Conservation (phyloP, 2,113 vertebrate genomes). For the Typhlomys cinereus region DNA sequence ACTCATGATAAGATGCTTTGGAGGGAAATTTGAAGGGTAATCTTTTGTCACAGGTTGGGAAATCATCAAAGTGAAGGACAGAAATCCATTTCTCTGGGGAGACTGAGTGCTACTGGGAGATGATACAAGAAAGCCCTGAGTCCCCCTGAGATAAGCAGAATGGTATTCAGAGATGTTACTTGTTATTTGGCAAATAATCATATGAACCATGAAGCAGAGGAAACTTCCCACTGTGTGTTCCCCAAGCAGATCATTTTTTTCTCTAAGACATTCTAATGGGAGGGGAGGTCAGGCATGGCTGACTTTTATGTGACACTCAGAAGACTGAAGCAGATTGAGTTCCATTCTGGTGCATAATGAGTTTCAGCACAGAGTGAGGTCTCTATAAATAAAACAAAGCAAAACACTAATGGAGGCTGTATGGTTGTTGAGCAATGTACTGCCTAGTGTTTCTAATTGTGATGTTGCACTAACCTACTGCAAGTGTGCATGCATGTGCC, state of each 20-base stretch:
- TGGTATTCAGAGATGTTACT: accelerated
- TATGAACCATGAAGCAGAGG: background rate
- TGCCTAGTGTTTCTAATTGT: background rate
- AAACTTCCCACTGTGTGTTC: background rate
- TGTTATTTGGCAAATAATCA: background rate
- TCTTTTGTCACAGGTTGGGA: background rate
- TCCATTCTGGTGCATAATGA: background rate
- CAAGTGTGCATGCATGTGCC: background rate
- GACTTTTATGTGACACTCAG: no score
- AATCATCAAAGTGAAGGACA: background rate
- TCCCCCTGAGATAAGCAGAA: background rate
- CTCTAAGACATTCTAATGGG: no score
- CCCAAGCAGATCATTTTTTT: background rate
- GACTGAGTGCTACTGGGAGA: background rate
- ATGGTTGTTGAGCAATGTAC: background rate
- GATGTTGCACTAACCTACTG: background rate
- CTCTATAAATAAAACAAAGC: background rate
- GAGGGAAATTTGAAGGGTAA: background rate
- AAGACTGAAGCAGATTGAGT: background rate
- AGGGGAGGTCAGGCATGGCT: no score
- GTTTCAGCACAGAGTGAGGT: background rate
- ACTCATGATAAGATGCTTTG: background rate
- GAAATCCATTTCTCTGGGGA: background rate
- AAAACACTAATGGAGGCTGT: background rate
- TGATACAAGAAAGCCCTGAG: background rate